Conservation (phyloP, 2,888 invertebrate species). For the Spilarctia lutea region DNA sequence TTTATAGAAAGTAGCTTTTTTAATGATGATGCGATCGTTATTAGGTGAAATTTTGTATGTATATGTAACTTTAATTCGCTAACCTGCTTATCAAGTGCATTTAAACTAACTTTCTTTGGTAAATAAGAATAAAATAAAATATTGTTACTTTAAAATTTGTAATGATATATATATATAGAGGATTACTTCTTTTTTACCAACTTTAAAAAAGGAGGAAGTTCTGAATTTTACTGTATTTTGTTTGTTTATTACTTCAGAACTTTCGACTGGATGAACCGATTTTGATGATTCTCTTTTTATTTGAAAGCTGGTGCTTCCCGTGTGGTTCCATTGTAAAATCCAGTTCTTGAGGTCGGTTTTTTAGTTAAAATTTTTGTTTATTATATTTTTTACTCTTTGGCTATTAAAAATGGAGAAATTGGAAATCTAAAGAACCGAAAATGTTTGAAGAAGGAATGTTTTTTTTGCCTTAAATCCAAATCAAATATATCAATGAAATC, state of each 20-base stretch:
- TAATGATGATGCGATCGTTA: constrained; percentile 12
- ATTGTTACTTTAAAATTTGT: not conserved
- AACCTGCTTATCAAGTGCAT: constrained; percentile 5
- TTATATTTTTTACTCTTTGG: not conserved
- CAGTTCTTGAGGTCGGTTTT: too few relatives aligned
- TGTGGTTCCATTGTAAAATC: too few relatives aligned
- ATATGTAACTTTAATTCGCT: constrained; percentile 7
- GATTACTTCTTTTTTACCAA: too few relatives aligned
- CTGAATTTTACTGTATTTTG: too few relatives aligned
- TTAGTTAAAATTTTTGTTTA: not conserved
- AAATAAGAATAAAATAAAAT: not conserved
- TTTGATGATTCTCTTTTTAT: too few relatives aligned
- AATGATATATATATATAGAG: not conserved
- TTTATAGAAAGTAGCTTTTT: constrained; percentile 18
- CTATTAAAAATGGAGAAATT: not conserved
- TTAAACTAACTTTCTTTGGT: constrained; percentile 20
- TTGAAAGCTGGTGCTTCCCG: too few relatives aligned
- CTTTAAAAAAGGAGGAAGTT: too few relatives aligned
- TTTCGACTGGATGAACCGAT: too few relatives aligned
- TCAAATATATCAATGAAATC: too few relatives aligned
- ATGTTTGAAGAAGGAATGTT: too few relatives aligned
- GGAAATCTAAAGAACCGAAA: not conserved
- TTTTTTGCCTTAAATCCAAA: too few relatives aligned
- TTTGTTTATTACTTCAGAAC: too few relatives aligned
- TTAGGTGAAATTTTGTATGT: constrained; percentile 18